These are phyloP conservation scores for Distichodus sexfasciatus DNA, from an alignment of 2,797 vertebrate genomes.

Conservation along the genomic window DNA sequence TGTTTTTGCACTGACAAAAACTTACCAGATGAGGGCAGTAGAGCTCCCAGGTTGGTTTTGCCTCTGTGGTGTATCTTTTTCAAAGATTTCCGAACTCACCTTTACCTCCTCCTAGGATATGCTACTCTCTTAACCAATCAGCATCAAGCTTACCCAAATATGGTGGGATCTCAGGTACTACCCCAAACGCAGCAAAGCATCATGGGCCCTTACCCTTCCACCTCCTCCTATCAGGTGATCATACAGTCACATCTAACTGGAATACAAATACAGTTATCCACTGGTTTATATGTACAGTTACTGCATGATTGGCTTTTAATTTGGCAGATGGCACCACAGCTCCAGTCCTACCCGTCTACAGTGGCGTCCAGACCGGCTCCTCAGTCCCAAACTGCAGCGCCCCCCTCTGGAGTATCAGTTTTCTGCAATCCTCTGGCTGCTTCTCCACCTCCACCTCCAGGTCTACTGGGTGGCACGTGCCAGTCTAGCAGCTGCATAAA, in stretches of 20 bases:
- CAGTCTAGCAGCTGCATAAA: constrained; percentile 46
- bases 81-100: too few relatives aligned
- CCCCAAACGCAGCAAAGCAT: constrained; percentile 82
- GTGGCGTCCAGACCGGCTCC: constrained; percentile 78
- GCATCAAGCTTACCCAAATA: constrained; percentile 77
- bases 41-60: too few relatives aligned
- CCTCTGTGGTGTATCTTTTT: background rate
- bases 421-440: constrained; percentile 89
- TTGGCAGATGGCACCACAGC: constrained; percentile 75
- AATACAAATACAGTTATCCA: constrained; percentile 60
- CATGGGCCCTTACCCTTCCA: constrained; percentile 83
- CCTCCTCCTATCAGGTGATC: constrained; percentile 82
- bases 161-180: constrained; percentile 80
- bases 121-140: constrained; percentile 76
- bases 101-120: constrained; percentile 74
- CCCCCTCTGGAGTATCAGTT: constrained; percentile 76
- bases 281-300: constrained; percentile 6
- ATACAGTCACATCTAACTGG: background rate
- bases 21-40: constrained; percentile 16
- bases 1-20: background rate
- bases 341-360: constrained; percentile 57
- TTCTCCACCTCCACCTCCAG: constrained; percentile 65
- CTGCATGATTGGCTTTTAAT: background rate
- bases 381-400: constrained; percentile 72
- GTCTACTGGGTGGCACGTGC: constrained; percentile 29